A percentile compares a stretch with the other conserved stretches of the same genome.
Evolutionary conservation across 35 echinoderm and acorn worm species (phyloP).

Genomic region (Ptychodera flava): DNA sequence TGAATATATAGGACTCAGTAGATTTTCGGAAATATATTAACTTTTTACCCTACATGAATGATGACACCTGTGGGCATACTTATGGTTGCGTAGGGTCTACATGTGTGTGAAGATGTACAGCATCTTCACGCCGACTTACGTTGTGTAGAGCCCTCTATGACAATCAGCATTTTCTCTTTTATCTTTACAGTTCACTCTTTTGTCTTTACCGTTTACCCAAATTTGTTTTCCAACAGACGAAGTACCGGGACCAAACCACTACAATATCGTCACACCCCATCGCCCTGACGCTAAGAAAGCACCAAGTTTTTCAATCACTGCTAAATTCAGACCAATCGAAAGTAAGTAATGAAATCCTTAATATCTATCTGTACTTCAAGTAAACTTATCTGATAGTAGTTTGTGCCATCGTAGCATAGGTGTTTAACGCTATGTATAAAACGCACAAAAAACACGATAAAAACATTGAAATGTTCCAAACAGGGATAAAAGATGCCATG

Average conservation of each 20-base stretch:
- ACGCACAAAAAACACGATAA: neutral
- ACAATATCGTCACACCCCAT: conserved; percentile 56
- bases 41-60: too few relatives aligned
- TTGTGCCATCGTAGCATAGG: neutral
- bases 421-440: neutral
- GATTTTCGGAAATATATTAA: too few relatives aligned
- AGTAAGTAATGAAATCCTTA: conserved; percentile 75
- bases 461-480: neutral
- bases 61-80: too few relatives aligned
- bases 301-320: conserved; percentile 80
- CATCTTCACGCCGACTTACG: too few relatives aligned
- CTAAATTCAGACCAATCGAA: conserved; percentile 43
- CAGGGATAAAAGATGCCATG: conserved; percentile 6
- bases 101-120: too few relatives aligned
- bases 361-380: too few relatives aligned
- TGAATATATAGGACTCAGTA: too few relatives aligned
- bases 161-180: too few relatives aligned
- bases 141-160: too few relatives aligned
- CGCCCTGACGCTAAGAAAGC: conserved; percentile 83
- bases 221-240: conserved; percentile 63
- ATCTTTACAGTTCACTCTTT: too few relatives aligned
- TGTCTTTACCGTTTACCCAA: too few relatives aligned
- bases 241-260: conserved; percentile 92
- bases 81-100: too few relatives aligned
- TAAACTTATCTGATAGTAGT: neutral